A percentile compares a stretch with the other conserved stretches of the same genome.
phyloP scores from a whole-genome alignment of 1,140 invertebrate genomes.

The Arion vulgaris region DNA sequence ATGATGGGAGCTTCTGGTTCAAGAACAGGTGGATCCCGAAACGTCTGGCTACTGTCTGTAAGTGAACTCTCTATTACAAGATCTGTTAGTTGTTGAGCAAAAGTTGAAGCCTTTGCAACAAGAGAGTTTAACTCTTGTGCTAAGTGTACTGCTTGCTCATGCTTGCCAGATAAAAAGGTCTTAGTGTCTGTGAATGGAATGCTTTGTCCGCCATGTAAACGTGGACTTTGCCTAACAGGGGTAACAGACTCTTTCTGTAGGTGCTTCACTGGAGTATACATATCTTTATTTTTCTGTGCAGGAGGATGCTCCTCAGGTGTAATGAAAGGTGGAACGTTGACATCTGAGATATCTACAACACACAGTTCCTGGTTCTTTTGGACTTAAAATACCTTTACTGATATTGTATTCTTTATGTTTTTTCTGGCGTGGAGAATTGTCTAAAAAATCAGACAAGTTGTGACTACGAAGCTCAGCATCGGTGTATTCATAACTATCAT shows the following conservation, averaged over 20 bases:
- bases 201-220: constrained; percentile 15
- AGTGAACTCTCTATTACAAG: constrained; percentile 31
- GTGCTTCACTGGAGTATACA: not conserved
- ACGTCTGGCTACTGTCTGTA: constrained; percentile 30
- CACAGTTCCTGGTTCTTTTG: not conserved
- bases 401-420: not conserved
- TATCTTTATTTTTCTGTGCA: not conserved
- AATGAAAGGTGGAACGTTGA: constrained; percentile 28
- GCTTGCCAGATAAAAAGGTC: constrained; percentile 17
- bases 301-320: not conserved
- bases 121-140: constrained; percentile 34
- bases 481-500: constrained; percentile 34
- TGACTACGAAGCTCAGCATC: constrained; percentile 36
- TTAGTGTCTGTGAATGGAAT: constrained; percentile 1
- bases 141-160: constrained; percentile 17
- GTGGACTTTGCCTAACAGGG: constrained; percentile 34
- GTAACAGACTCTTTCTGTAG: not conserved
- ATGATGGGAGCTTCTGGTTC: constrained; percentile 41
- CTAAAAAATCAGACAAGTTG: constrained; percentile 34
- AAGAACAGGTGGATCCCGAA: constrained; percentile 42
- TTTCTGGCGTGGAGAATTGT: constrained; percentile 32
- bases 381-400: not conserved
- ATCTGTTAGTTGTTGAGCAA: constrained; percentile 32
- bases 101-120: constrained; percentile 37
- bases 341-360: not conserved